phyloP scores from a whole-genome alignment of 2,888 invertebrate genomes.

The Protonemura montana region DNA sequence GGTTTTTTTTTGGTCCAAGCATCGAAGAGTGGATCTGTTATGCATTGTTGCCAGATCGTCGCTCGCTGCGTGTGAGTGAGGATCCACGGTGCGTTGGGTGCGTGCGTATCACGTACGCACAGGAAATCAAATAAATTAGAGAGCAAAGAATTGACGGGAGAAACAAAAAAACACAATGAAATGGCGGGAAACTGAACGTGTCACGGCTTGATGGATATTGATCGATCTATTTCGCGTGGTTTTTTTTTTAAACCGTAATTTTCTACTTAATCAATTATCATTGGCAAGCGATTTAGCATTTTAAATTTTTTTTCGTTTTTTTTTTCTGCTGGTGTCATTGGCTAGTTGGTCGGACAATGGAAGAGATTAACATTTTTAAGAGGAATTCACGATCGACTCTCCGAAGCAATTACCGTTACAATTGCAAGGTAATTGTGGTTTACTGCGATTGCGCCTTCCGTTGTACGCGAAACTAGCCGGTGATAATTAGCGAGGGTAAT shows the following conservation, averaged over 20 bases:
- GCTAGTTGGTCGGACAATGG: not conserved
- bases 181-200: not conserved
- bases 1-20: not conserved
- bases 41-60: not conserved
- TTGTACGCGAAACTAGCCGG: not conserved
- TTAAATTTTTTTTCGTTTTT: not conserved
- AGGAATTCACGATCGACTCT: not conserved
- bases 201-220: not conserved
- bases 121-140: conserved; percentile 7
- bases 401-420: not conserved
- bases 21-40: not conserved
- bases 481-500: not conserved
- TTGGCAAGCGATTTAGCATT: not conserved
- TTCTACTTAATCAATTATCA: not conserved
- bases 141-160: not conserved
- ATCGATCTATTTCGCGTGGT: not conserved
- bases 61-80: too few species aligned
- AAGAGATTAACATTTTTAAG: not conserved
- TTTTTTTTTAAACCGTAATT: not conserved
- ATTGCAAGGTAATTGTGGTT: not conserved
- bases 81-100: not conserved
- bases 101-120: not conserved
- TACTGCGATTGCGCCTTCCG: not conserved
- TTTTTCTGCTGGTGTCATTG: not conserved
- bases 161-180: not conserved